Evolutionary conservation across 2,797 vertebrate species (phyloP), one percentile per base, ranked within the genome.

Genomic region (Acrossocheilus fasciatus): DNA sequence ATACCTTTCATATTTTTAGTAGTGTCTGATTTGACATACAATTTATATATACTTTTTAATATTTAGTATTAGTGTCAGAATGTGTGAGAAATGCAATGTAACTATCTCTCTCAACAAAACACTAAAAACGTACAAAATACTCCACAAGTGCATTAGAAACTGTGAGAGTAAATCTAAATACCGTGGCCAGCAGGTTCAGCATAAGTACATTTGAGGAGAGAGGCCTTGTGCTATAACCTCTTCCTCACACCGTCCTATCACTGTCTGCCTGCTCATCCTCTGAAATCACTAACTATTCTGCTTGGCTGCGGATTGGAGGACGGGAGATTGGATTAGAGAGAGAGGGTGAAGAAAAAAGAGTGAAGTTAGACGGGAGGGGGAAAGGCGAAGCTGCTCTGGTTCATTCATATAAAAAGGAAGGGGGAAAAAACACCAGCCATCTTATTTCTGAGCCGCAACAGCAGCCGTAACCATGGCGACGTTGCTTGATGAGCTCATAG

Each of bases 401-500:
- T 94, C 94, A 94, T 91, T 93, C 92, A 94, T 89, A 94, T 92
- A 91, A 93, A 94, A 93, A 69, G 87, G 75, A 70, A 84, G 34
- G 87, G 83, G 83, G 89, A 47, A 81, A 83, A 83, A 88, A 88
- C 74, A 78, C 43, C 95, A 93, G 94, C 95, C 94, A 95, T 96
- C 94, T 95, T 95, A 94, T 93, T 95, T 93, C 93, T 93, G 92
- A 95, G 92, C 94, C 89, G 93, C 93, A 95, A 96, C 94, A 95
- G 94, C 93, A 93, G 94, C 93, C 91, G 94, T 95, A 95, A 94
- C 94, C 91, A 96, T 95, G 94, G 94, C 92, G 86, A 96, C 93
- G 90, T 93, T 94, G 92, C 93, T 94, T 92, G 93, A 95, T 95
- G 95, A 96, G 92, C 94, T 96, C 95, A 96, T 94, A 92, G 93